A percentile compares a stretch with the other conserved stretches of the same genome.
These are phyloP conservation scores for Crossaster papposus DNA, from an alignment of 53 echinoderm and acorn worm genomes.

Conservation along the genomic window DNA sequence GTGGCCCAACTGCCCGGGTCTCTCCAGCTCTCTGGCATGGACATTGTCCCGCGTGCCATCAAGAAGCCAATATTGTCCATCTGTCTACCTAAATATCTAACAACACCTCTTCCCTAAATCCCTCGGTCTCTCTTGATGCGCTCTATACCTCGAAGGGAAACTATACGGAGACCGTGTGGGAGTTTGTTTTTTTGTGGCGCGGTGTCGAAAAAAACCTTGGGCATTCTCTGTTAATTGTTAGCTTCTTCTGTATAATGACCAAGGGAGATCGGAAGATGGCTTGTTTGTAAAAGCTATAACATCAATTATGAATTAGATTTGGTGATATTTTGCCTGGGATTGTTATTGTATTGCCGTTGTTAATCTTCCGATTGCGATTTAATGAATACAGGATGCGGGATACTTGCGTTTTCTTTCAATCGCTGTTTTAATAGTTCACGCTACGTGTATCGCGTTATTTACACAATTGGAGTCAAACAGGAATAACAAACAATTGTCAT, in stretches of 20 bases:
- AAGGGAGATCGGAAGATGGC: background rate
- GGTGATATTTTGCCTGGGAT: background rate
- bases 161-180: background rate
- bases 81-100: constrained; percentile 48
- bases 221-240: background rate
- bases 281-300: background rate
- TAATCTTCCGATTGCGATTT: background rate
- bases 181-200: background rate
- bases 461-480: background rate
- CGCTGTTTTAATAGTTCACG: background rate
- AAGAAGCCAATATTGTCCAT: constrained; percentile 60
- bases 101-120: constrained; percentile 49
- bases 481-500: too few relatives aligned
- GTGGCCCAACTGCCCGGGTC: constrained; percentile 19
- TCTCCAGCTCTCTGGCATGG: too few relatives aligned
- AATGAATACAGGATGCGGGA: background rate
- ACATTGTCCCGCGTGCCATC: constrained; percentile 37
- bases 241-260: background rate
- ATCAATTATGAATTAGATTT: constrained; percentile 18
- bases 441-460: background rate
- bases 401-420: background rate
- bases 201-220: background rate
- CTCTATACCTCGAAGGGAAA: constrained; percentile 1
- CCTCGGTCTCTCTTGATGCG: background rate
- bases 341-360: background rate